Evolutionary conservation across 2,797 vertebrate genomes (phyloP).

Genomic region (Gouania willdenowi): DNA sequence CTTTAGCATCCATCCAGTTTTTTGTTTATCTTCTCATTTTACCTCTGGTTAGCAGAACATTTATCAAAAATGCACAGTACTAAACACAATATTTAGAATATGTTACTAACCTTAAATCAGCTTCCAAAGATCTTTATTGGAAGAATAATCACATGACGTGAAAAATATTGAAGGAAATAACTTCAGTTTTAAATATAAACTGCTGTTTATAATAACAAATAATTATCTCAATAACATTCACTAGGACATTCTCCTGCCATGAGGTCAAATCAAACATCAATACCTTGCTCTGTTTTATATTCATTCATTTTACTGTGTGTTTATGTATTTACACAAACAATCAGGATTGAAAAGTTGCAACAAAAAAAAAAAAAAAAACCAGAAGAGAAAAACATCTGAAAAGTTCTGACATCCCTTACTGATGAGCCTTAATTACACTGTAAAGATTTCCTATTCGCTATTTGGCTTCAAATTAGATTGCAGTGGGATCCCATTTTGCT

Average conservation of each 20-base stretch:
- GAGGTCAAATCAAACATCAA: slow-evolving; percentile 36
- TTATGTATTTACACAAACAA: slow-evolving; percentile 53
- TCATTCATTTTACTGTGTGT: slow-evolving; percentile 40
- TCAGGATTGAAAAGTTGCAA: slow-evolving; percentile 21
- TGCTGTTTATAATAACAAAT: slow-evolving; percentile 19
- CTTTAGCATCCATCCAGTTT: too few species aligned
- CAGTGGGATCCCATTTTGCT: slow-evolving; percentile 71
- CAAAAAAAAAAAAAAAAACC: slow-evolving; percentile 33
- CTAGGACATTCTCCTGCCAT: slow-evolving; percentile 13
- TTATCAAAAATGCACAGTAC: too few species aligned
- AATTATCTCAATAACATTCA: slow-evolving; percentile 32
- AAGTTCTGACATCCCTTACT: slow-evolving; percentile 74
- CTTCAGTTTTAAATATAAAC: slow-evolving; percentile 23
- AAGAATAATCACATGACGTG: background rate
- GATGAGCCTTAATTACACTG: slow-evolving; percentile 76
- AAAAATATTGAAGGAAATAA: slow-evolving; percentile 9
- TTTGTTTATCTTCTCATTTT: too few species aligned
- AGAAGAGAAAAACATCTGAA: slow-evolving; percentile 52
- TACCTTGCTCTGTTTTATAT: slow-evolving; percentile 47
- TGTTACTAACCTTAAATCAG: too few species aligned
- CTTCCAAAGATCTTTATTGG: too few species aligned
- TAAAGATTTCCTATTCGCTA: slow-evolving; percentile 84
- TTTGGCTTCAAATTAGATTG: slow-evolving; percentile 80
- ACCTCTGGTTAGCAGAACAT: too few species aligned
- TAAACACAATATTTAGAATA: too few species aligned